Evolutionary conservation across 2,113 vertebrate species (phyloP), one percentile per base, ranked within the genome.

Genomic region (Procavia capensis): DNA sequence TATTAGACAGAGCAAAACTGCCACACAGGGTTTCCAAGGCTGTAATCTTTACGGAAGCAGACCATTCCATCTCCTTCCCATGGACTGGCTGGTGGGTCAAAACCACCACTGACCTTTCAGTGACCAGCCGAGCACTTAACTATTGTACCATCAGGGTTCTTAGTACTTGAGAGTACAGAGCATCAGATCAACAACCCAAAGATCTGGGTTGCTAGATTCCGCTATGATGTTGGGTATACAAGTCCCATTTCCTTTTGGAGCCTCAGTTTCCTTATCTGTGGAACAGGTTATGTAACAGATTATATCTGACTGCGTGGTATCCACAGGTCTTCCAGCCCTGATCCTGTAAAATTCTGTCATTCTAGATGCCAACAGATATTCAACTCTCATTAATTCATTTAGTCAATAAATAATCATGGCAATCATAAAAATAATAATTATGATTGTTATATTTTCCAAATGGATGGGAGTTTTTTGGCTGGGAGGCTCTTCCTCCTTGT

Each of bases 341-440:
- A 25, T 72, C 41, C 45, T 81, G 83, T 78, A 64, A 86, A 83
- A 81, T 61, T 25, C 19, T 31, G 31, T 61, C 47, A 81, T 93
- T 91, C 80, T 79, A 87, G 57, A 86, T 84, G 54, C 34, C 64
- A 78, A 27, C 61, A 63, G 57, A 90, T 39, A 64, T 6, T 83
- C 17, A 43, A 90, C 16, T 41, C 34, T 16, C 36, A 78, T 45
- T 84, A 64, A 85, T 89, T 91, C 54, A 76, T 83, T 94, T 88
- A 93, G 57, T 75, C 63, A 57, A 89, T 83, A 92, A 96, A 95
- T 91, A 91, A 92, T 91, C 85, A 96, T 39, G 93, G 13, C 16
- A 61, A 76, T 80, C 88, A 93, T 76, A 91, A 96, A 96, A 95
- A 91, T 96, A 91, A 80, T 94, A 76, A 87, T 97, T 93, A 81